Conservation (phyloP, 2,113 vertebrate species). For the Peucedramus taeniatus region DNA sequence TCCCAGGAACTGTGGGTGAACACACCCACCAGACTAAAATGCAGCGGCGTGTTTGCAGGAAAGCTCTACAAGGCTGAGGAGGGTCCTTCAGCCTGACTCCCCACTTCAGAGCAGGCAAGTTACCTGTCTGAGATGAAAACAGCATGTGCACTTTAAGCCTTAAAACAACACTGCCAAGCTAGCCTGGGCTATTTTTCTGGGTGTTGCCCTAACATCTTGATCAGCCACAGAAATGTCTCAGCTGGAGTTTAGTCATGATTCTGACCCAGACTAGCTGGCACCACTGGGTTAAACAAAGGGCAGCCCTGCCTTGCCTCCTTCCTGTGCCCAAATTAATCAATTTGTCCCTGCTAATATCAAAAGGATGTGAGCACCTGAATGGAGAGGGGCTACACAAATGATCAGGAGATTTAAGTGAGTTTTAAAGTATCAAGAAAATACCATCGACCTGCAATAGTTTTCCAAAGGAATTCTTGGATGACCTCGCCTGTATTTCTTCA, state of each 20-base stretch:
- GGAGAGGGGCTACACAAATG: not conserved
- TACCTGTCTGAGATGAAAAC: not conserved
- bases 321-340: slow-evolving; percentile 50
- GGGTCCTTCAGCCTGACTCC: not conserved
- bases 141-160: not conserved
- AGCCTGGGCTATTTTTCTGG: slow-evolving; percentile 37
- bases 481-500: not conserved
- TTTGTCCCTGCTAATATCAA: slow-evolving; percentile 39
- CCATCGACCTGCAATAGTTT: not conserved
- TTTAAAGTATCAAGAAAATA: not conserved
- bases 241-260: slow-evolving; percentile 64
- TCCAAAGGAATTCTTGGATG: not conserved
- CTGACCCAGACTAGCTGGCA: slow-evolving; percentile 67
- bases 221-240: slow-evolving; percentile 63
- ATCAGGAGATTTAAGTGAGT: not conserved
- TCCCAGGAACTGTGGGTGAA: not conserved
- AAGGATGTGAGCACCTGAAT: slow-evolving; percentile 17
- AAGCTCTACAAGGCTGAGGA: not conserved
- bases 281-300: slow-evolving; percentile 66
- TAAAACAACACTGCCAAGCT: slow-evolving; percentile 4
- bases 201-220: slow-evolving; percentile 60
- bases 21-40: accelerated
- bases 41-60: accelerated
- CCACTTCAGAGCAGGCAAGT: not conserved
- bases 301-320: slow-evolving; percentile 55